phyloP scores from a whole-genome alignment of 2,113 vertebrate species.

The Ellobius talpinus region DNA sequence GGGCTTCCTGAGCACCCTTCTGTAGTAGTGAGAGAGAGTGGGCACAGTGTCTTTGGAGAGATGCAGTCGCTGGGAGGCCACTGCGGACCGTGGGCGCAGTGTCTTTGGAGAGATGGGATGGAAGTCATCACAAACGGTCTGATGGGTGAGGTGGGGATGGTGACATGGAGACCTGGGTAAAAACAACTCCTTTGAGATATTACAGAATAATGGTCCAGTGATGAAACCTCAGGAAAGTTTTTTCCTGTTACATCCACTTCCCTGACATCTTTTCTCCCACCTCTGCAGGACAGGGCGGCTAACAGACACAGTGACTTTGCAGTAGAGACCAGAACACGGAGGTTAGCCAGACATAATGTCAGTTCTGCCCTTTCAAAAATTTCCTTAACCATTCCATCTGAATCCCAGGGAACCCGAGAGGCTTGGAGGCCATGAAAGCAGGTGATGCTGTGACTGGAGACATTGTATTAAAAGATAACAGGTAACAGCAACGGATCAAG shows the following conservation, averaged over 20 bases:
- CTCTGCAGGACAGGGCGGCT: not conserved
- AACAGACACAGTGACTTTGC: not conserved
- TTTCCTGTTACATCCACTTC: not conserved
- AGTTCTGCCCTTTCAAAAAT: constrained; percentile 1
- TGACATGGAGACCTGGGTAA: not conserved
- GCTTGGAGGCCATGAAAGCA: not conserved
- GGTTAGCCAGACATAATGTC: not conserved
- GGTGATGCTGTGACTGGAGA: not conserved
- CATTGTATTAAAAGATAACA: constrained; percentile 32
- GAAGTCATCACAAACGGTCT: not conserved
- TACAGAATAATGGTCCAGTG: not conserved
- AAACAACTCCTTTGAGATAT: not conserved
- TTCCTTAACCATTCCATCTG: constrained; percentile 25
- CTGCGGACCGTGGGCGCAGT: not conserved
- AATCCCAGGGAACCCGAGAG: not conserved
- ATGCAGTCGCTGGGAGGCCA: not conserved
- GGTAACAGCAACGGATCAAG: constrained; percentile 1
- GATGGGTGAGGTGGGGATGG: not conserved
- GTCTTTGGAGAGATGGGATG: not conserved
- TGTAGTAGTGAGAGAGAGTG: too few species aligned
- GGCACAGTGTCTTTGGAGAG: too few species aligned
- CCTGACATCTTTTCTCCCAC: not conserved
- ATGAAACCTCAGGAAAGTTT: not conserved
- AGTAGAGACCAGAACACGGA: not conserved
- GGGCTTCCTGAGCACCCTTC: not conserved